Evolutionary conservation across 2,113 vertebrate species (phyloP), one percentile per base, ranked within the genome.

Genomic region (Trematomus loennbergii): DNA sequence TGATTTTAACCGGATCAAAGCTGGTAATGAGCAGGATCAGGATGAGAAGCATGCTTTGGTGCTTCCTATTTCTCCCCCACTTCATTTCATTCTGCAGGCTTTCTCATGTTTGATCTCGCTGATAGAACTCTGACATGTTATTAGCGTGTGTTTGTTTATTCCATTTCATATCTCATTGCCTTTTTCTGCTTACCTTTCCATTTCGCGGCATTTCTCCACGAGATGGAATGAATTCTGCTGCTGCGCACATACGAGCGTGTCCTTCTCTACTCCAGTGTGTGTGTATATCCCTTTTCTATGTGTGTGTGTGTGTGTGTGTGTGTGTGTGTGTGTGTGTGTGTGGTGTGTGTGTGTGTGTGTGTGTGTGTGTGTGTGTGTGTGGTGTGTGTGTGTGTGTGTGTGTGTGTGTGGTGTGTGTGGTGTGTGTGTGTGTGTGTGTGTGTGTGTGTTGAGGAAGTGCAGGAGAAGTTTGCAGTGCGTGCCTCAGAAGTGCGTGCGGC

Each of bases 401-500:
- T 45, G 43, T 72, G 55, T 16, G 25, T 48, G 46, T 48, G 46
- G 46, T 13, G 12, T 5, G 46, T 15, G 46, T 15, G 46, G 22
- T 20, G n/a, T 33, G 8, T 17, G 50, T 0, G 29, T 16, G 17
- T 2, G 13, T 5, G 18, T 4, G 46, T 9, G 22, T 5, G 40
- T 4, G 78, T 59, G 84, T 58, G 76, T 40, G 59, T 9, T 29
- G 83, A 84, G 83, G 70, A 66, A 71, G 62, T 86, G 61, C 50
- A 17, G 62, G 65, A 87, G 81, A 92, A 90, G 87, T 92, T 92
- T 89, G 60, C 61, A 57, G 20, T 22, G 74, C 88, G 84, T 86
- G 85, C 88, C 73, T 83, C 82, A 77, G 84, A 77, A 82, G 84
- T 82, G 25, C 84, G 90, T 52, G 75, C 58, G 75, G 74, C 63